These are phyloP conservation scores for Grantiella picta DNA, from an alignment of 2,113 vertebrate species.

Conservation along the genomic window DNA sequence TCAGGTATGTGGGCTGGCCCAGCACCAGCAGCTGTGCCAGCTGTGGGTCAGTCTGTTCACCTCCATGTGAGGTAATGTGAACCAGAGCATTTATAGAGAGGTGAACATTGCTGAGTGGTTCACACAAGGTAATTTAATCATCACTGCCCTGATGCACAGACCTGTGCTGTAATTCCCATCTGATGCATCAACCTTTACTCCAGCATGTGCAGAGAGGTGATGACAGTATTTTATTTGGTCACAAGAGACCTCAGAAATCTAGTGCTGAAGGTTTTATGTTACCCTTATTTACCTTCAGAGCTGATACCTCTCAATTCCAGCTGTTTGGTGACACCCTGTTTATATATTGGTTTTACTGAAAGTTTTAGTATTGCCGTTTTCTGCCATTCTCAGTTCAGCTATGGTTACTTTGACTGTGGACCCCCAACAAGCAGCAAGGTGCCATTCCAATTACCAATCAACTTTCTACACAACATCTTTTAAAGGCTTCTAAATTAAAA, in stretches of 20 bases:
- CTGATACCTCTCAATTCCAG: not conserved
- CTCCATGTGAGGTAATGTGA: not conserved
- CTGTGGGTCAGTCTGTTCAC: not conserved
- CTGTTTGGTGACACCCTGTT: conserved; percentile 14
- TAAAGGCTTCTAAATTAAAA: not conserved
- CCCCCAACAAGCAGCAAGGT: not conserved
- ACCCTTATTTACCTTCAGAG: not conserved
- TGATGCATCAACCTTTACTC: not conserved
- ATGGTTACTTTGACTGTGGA: not conserved
- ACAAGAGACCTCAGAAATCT: not conserved
- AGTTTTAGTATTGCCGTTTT: not conserved
- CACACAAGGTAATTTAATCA: conserved; percentile 19
- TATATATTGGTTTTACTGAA: not conserved
- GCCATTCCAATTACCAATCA: not conserved
- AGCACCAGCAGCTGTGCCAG: not conserved
- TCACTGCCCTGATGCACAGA: not conserved
- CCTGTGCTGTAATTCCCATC: not conserved
- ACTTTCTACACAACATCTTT: not conserved
- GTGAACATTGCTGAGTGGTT: not conserved
- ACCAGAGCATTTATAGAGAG: not conserved
- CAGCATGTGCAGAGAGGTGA: not conserved
- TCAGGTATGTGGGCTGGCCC: not conserved
- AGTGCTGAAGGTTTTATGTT: not conserved
- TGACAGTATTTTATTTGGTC: not conserved
- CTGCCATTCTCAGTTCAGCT: not conserved